Evolutionary conservation across 2,797 vertebrate genomes (phyloP), one percentile per base, ranked within the genome.

Genomic region (Propithecus perrieri): DNA sequence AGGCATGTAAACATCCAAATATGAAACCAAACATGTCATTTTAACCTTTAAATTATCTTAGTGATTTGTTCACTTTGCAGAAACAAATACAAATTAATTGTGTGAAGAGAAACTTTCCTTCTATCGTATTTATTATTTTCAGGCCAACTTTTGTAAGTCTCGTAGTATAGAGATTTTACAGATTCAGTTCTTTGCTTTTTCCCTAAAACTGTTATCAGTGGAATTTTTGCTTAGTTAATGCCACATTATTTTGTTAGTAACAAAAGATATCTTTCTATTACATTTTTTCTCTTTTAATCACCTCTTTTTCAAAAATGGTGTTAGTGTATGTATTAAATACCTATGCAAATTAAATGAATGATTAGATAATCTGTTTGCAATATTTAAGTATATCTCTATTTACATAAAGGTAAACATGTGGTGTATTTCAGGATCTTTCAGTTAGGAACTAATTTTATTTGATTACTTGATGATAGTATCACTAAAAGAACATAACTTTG

Each of bases 61-160:
- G 13, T 50, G 78, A 75, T 30, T 84, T 72, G 33, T 72, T 94
- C 38, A 95, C 18, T 93, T 92, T 94, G 57, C 86, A 97, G 80
- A 95, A 97, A 81, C 33, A 89, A 89, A 86, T 67, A n/a, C 53
- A 83, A 85, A 88, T 74, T 75, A 71, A 76, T 33, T 75, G 4
- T 63, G 33, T 75, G 76, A 85, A 65, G 63, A 90, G 53, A 76
- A 72, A 53, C 33, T 89, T 63, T 50, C 4, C 28, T 14, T 91
- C 17, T 69, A 4, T 63, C 79, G 24, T 50, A 57, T 78, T 81
- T 26, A 53, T 65, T 80, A 63, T 72, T 90, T 35, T 83, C 93
- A 46, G 38, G 41, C 35, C 63, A 95, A 28, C 33, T 83, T 81
- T 83, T 65, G 18, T 85, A 61, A 76, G 4, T 72, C 35, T 91